These are phyloP conservation scores for Ostrea denselamellosa DNA, from an alignment of 1,140 invertebrate species.

Conservation along the genomic window DNA sequence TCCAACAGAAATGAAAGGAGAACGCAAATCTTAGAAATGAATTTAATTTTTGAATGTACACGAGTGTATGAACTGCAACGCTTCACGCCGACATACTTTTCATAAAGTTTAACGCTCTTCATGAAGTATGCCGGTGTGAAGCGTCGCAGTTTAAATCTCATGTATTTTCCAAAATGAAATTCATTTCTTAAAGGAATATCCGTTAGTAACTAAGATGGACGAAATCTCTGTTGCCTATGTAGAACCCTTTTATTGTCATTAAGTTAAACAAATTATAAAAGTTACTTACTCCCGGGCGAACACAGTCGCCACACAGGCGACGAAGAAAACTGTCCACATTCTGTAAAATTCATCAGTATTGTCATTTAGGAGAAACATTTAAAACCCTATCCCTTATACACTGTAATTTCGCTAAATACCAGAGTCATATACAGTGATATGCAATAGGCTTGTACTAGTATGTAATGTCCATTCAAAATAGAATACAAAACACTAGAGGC, in stretches of 20 bases:
- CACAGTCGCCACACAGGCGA: neutral
- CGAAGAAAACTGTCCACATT: constrained; percentile 10
- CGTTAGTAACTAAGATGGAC: neutral
- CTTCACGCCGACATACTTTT: too few relatives aligned
- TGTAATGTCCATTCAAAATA: neutral
- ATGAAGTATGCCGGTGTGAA: too few relatives aligned
- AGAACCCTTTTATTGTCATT: neutral
- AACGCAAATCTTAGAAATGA: too few relatives aligned
- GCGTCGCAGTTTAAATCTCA: too few relatives aligned
- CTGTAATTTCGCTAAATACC: neutral
- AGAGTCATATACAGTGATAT: neutral
- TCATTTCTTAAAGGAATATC: neutral
- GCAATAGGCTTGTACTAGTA: neutral
- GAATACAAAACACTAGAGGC: neutral
- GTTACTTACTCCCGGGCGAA: constrained; percentile 9
- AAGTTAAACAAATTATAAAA: neutral
- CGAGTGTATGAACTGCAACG: too few relatives aligned
- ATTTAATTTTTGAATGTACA: too few relatives aligned
- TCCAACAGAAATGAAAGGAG: neutral
- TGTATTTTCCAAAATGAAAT: neutral
- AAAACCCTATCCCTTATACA: neutral
- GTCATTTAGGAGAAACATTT: neutral
- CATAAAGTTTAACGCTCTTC: too few relatives aligned
- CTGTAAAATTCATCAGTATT: neutral
- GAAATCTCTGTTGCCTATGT: neutral